Percentiles rank a stretch among this genome's conserved stretches.
These are phyloP conservation scores for Acrobasis consociella DNA, from an alignment of 2,888 invertebrate species.

Conservation along the genomic window DNA sequence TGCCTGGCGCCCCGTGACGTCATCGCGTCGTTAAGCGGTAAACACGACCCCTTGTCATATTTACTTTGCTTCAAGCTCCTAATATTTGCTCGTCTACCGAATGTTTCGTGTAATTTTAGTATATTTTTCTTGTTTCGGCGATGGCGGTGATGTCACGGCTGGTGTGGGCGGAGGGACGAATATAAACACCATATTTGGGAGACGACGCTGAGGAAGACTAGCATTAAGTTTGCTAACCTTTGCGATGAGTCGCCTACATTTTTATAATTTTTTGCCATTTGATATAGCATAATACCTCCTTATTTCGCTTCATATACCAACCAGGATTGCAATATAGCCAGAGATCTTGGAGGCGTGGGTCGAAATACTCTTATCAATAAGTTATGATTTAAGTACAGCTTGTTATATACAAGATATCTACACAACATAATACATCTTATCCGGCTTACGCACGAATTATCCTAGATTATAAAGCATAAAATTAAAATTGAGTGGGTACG, in stretches of 20 bases:
- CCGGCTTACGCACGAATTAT: too few relatives aligned
- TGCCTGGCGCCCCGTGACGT: constrained; percentile 63
- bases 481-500: too few relatives aligned
- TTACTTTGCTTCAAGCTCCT: constrained; percentile 39
- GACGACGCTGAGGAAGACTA: constrained; percentile 69
- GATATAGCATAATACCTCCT: too few relatives aligned
- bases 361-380: too few relatives aligned
- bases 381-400: too few relatives aligned
- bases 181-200: constrained; percentile 51
- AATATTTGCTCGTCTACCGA: constrained; percentile 30
- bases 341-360: too few relatives aligned
- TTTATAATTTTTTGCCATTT: constrained; percentile 20
- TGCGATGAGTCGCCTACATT: constrained; percentile 76
- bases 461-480: too few relatives aligned
- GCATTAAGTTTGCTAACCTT: constrained; percentile 60
- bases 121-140: constrained; percentile 28
- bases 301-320: too few relatives aligned
- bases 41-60: constrained; percentile 51
- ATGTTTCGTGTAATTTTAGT: constrained; percentile 6
- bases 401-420: too few relatives aligned
- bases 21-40: constrained; percentile 53
- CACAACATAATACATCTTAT: too few relatives aligned
- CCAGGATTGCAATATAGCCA: too few relatives aligned
- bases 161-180: constrained; percentile 62
- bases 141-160: constrained; percentile 47